Base-by-base conservation (phyloP, 2,797 vertebrate species). In the Gadopsis bispinosus region DNA sequence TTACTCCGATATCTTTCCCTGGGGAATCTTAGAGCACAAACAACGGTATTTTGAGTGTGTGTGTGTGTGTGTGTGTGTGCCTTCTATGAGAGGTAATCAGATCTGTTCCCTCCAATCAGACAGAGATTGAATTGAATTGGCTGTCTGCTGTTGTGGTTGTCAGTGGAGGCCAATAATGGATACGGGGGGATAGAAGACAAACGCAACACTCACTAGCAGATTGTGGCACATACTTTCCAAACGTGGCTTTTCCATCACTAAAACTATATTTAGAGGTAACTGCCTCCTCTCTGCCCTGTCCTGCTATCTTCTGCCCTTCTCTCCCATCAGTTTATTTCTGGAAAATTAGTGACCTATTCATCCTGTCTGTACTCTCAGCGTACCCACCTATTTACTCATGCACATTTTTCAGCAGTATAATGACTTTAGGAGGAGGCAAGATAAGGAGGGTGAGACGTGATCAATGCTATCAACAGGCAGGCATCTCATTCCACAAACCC, bases 41-140 rank as follows among this genome's bases (percentile, higher is more conserved):
- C 87, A 92, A 79, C 31, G 13, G 81, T 73, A 75, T 83, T 89
- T 87, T 81, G 67, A 72, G 81, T 75, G 72, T 75, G 80, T 73
- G 78, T 66, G 55, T 56, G 37, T 66, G 67, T 64, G 60, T 73
- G 76, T 55, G 54, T 58, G 69, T 74, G 75, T 54, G 80, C 20
- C 41, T 81, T 87, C 70, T 69, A 63, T 83, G 85, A 89, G 85
- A 81, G 81, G 84, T 88, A 90, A 90, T 92, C 92, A 86, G 87
- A 92, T 93, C 83, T 81, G 89, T 86, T 91, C 81, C 81, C 73
- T 88, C 83, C 89, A 92, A 92, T 93, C 89, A 92, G 89, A 86
- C 84, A 81, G 83, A 84, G 90, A 90, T 91, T 89, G 84, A 92
- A 88, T 83, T 91, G 86, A 92, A 88, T 83, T 87, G 89, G 75